Percentiles rank a stretch among this genome's conserved stretches.
phyloP scores from a whole-genome alignment of 2,113 vertebrate species.

The Parotia lawesii region DNA sequence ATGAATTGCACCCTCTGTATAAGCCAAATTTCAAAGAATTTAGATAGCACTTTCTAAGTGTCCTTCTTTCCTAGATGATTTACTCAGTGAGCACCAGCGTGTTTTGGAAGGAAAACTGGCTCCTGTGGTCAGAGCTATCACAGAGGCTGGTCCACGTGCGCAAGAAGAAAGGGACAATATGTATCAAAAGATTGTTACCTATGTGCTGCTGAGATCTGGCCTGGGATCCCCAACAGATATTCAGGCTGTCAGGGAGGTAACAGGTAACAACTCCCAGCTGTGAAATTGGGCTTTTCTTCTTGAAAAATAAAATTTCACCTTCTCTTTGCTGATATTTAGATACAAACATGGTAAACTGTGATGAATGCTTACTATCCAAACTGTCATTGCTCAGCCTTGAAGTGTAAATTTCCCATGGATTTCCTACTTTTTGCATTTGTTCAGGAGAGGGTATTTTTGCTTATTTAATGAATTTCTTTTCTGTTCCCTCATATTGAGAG shows the following conservation, averaged over 20 bases:
- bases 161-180: slow-evolving; percentile 74
- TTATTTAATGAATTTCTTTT: not conserved
- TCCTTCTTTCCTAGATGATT: slow-evolving; percentile 74
- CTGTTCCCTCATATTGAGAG: not conserved
- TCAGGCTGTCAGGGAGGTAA: slow-evolving; percentile 76
- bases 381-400: not conserved
- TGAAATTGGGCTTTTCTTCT: not conserved
- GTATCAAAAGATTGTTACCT: slow-evolving; percentile 80
- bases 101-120: slow-evolving; percentile 74
- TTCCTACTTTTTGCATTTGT: not conserved
- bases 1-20: not conserved
- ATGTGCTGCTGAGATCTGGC: slow-evolving; percentile 78
- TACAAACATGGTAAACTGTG: not conserved
- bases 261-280: slow-evolving; percentile 65
- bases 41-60: not conserved
- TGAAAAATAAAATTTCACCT: not conserved
- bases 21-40: not conserved
- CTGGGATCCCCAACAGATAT: slow-evolving; percentile 74
- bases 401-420: not conserved
- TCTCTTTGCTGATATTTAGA: not conserved
- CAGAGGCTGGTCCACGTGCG: slow-evolving; percentile 67
- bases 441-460: not conserved
- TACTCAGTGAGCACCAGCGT: slow-evolving; percentile 78
- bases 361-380: not conserved
- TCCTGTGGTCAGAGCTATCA: slow-evolving; percentile 79